A percentile compares a stretch with the other conserved stretches of the same genome.
Evolutionary conservation across 2,113 vertebrate species (phyloP).

Genomic region (Melanerpes formicivorus): DNA sequence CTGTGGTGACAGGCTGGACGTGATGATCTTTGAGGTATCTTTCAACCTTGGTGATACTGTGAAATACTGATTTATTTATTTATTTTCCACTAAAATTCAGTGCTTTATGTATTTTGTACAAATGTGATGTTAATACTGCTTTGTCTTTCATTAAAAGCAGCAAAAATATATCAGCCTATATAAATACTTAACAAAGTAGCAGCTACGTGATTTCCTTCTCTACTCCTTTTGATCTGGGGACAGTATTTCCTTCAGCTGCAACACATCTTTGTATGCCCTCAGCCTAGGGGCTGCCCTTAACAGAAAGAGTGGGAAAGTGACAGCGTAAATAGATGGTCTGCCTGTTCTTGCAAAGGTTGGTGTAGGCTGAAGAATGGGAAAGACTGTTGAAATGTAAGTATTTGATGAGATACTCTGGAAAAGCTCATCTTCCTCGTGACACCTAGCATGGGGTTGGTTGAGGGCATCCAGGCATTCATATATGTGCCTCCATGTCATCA

Average conservation of each 20-base stretch:
- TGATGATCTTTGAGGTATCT: too few relatives aligned
- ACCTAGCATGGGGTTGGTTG: background rate
- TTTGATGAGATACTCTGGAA: background rate
- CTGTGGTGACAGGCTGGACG: too few relatives aligned
- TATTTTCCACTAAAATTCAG: background rate
- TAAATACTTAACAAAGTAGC: background rate
- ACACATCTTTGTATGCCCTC: background rate
- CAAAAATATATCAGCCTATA: background rate
- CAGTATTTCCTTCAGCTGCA: background rate
- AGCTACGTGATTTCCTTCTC: background rate
- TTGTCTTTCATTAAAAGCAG: background rate
- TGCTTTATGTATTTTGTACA: background rate
- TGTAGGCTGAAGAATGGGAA: background rate
- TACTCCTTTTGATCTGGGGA: background rate
- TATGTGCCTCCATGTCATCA: too few relatives aligned
- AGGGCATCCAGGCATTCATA: background rate
- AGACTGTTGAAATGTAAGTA: background rate
- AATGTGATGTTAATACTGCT: background rate
- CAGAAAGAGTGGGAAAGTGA: background rate
- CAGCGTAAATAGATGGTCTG: background rate
- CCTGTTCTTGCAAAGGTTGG: background rate
- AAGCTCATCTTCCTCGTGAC: background rate
- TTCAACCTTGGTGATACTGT: too few relatives aligned
- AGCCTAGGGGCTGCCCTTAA: background rate
- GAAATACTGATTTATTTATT: background rate